Evolutionary conservation across 2,888 invertebrate species (phyloP), one percentile per base, ranked within the genome.

Genomic region (Andrena fulva): DNA sequence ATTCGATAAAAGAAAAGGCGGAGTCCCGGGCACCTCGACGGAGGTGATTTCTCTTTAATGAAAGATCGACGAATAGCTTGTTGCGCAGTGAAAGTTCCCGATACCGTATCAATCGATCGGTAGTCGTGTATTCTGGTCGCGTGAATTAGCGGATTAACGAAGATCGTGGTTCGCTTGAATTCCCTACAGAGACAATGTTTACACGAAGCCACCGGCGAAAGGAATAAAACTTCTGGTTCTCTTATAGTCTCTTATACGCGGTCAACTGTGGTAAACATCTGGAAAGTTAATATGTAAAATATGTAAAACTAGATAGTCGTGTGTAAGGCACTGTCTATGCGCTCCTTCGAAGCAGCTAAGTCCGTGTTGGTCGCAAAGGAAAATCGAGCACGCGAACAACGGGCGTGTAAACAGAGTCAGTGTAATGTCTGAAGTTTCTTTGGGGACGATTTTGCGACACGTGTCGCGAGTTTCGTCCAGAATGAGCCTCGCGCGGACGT

Each of bases 301-400:
- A 27, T 82, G 84, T 89, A 89, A 89, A 87, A 85, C 80, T 89
- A 82, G 78, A 77, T 82, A 80, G 76, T 81, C 68, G 74, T 82
- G 80, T 88, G 80, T 88, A 88, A 88, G 88, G 88, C 88, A 88
- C 88, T 88, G 88, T 88, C 88, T 89, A 88, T 88, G 81, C 84
- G 84, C 81, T 87, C 82, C 80, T 48, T 83, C 67, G 64, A 85
- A 88, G 80, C 85, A 80, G 86, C 83, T 85, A 76, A 77, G 54
- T 71, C 77, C 64, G 56, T 69, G 50, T 64, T 59, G 50, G 56
- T 80, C 76, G 79, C 50, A 72, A 80, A 73, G 52, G 56, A 77
- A 84, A 64, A 72, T 68, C 76, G 78, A 48, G 64, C 75, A 80
- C 75, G 79, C 75, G 84, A 75, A 76, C 72, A 76, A 80, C 84